phyloP scores from a whole-genome alignment of 1,140 invertebrate species.

The Nephila pilipes region DNA sequence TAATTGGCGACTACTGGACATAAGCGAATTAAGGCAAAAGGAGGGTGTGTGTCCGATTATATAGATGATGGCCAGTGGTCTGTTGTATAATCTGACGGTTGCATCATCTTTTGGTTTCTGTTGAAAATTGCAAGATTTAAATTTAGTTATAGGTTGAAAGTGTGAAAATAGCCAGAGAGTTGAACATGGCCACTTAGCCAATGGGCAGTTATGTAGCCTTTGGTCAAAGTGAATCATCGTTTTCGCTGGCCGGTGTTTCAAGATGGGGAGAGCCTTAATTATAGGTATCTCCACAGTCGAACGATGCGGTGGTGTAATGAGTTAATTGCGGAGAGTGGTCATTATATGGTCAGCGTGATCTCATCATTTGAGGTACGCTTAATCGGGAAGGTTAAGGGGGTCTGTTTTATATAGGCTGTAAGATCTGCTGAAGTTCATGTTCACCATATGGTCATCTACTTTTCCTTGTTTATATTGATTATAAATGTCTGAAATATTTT shows the following conservation, averaged over 20 bases:
- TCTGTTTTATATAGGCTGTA: too few relatives aligned
- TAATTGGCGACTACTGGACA: slow-evolving; percentile 56
- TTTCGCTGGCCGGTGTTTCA: neutral
- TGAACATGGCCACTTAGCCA: neutral
- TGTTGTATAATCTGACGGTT: neutral
- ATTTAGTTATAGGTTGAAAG: neutral
- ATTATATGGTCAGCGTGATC: neutral
- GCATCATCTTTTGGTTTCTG: neutral
- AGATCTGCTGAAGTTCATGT: too few relatives aligned
- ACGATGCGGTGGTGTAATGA: neutral
- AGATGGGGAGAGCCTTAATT: neutral
- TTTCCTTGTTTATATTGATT: too few relatives aligned
- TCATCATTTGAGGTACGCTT: neutral
- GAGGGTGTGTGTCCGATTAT: slow-evolving; percentile 1
- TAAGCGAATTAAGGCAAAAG: slow-evolving; percentile 15
- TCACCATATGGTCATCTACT: too few relatives aligned
- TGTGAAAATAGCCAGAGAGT: neutral
- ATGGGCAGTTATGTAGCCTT: neutral
- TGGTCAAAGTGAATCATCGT: neutral
- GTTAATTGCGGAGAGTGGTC: neutral
- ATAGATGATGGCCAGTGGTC: neutral
- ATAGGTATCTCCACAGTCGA: neutral
- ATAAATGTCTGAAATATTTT: too few relatives aligned
- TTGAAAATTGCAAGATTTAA: neutral
- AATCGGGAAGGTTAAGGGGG: neutral